Evolutionary conservation across 2,888 invertebrate species (phyloP), one percentile per base, ranked within the genome.

Genomic region (Campaea margaritaria): DNA sequence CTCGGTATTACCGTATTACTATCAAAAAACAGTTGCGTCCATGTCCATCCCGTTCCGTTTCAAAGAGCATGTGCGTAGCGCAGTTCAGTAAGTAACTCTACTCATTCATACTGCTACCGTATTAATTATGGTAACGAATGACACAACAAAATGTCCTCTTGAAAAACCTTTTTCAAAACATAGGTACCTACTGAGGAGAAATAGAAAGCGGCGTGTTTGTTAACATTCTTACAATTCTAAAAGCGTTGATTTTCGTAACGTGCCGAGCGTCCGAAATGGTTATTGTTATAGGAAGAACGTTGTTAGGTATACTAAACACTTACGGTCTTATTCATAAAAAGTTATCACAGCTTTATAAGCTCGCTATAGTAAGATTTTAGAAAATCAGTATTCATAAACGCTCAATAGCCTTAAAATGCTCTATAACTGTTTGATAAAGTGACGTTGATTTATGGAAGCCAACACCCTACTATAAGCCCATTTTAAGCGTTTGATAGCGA

Each of bases 131-230:
- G 34, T 34, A 46, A 46, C 31, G 38, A 59, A 53, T 41, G 59
- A 54, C 54, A 48, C 34, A 55, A 55, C 42, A 51, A 43, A 38
- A 41, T 28, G 42, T 49, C 48, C 55, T 47, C 49, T 34, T 53
- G 52, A 58, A 57, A 36, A 41, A 52, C 53, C 31, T 38, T 56
- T 57, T 62, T 62, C 53, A 46, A 57, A 57, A 46, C 50, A 43
- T 31, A 31, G 5, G 1, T 43, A 52, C 16, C 52, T 43, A 52
- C 16, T 45, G 10, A 70, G 47, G 11, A 65, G 65, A 64, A 74
- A 66, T 74, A 75, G 75, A 75, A 75, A 75, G 76, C 70, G 52
- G 39, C 44, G 27, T 47, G 50, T 55, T 51, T 51, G 60, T 61
- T 50, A 57, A 64, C 61, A 62, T 52, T 62, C 60, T 42, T 55